phyloP scores from a whole-genome alignment of 1,140 invertebrate species.

The Neodiprion fabricii region DNA sequence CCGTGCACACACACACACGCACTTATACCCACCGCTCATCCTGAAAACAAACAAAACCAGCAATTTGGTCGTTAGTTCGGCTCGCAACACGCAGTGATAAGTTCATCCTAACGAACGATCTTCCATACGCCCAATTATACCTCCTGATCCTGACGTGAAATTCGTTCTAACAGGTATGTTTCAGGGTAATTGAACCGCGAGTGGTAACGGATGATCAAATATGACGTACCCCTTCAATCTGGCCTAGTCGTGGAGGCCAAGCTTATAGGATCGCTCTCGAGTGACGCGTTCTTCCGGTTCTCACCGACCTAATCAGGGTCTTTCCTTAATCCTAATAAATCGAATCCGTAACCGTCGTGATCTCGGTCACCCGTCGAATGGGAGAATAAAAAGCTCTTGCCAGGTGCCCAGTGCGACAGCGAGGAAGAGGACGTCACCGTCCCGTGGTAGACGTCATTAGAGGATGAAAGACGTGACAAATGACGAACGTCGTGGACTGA shows the following conservation, averaged over 20 bases:
- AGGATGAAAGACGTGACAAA: slow-evolving; percentile 61
- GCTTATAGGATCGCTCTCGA: too few relatives aligned
- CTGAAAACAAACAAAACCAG: too few relatives aligned
- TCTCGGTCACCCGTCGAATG: background rate
- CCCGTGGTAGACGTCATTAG: slow-evolving; percentile 57
- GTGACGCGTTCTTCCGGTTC: background rate
- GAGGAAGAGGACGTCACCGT: background rate
- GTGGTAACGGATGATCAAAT: too few relatives aligned
- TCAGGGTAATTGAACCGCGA: too few relatives aligned
- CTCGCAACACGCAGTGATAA: too few relatives aligned
- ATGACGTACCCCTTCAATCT: background rate
- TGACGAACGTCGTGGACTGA: slow-evolving; percentile 57
- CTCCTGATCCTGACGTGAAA: too few relatives aligned
- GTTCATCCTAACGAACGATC: too few relatives aligned
- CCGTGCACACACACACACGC: too few relatives aligned
- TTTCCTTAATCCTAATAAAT: slow-evolving; percentile 15
- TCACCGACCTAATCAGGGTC: background rate
- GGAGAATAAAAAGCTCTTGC: slow-evolving; percentile 49
- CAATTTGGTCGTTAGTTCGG: too few relatives aligned
- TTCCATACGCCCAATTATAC: too few relatives aligned
- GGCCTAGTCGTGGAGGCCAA: background rate
- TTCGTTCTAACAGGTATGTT: too few relatives aligned
- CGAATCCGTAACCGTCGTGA: background rate
- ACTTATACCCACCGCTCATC: too few relatives aligned
- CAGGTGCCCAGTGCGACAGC: slow-evolving; percentile 47